Base-by-base conservation (phyloP, 2,888 invertebrate genomes). In the Eupeodes luniger region DNA sequence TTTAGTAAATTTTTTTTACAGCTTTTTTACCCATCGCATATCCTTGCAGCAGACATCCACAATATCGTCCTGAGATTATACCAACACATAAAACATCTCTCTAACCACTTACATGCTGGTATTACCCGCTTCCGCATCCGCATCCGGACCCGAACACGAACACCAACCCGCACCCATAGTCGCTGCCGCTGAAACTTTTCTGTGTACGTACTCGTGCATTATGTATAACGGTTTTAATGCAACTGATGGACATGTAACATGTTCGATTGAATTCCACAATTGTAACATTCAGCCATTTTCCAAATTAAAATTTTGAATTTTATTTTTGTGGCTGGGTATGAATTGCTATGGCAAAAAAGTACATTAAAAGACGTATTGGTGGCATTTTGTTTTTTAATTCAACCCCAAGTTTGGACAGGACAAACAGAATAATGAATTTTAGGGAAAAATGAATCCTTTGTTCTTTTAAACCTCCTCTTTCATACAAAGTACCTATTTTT, bases 401-500 rank as follows among this genome's bases (percentile, higher is more conserved):
- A 7, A n/a, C 12, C 10, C 11, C 53, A 40, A 19, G 36, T 27
- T 85, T n/a, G 27, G 27, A 40, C 40, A 9, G 40, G 9, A 77
- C 64, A 85, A 81, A 85, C 70, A 53, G 81, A 85, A 81, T 85
- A 85, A 81, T 70, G 81, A 64, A 85, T 80, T 70, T 75, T 36
- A 16, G 36, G 27, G 27, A 5, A 72, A 59, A 14, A 55, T 40
- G 40, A 55, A 55, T 4, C 70, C 69, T 69, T 76, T 76, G 75
- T 84, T 59, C 77, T 70, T 34, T 5, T 40, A 61, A 62, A 40
- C 51, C 59, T 53, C 16, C 44, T 55, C 47, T 64, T 55, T 5
- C n/a, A 16, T 14, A 34, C 47, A 69, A 61, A 40, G 6, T 40
- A 40, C 40, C 5, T 7, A 7, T 40, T 47, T 55, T 70, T 72